Conservation (phyloP, 1,140 invertebrate genomes). For the Nixonia krombeini region DNA sequence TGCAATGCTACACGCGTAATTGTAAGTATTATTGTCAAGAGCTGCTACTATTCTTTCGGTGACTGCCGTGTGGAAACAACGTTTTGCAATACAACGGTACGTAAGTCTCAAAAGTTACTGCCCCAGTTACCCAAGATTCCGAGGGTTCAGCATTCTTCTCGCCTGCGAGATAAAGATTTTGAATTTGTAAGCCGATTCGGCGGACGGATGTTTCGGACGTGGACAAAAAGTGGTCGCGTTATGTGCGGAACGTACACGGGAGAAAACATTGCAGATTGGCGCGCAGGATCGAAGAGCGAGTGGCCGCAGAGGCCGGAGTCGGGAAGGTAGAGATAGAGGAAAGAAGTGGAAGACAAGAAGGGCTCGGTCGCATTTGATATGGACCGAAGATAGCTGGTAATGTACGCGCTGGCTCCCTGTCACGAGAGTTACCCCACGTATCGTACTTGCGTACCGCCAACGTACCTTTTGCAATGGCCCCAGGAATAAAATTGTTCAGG, state of each 20-base stretch:
- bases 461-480: conserved; percentile 22
- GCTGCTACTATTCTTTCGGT: no score
- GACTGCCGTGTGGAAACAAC: no score
- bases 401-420: conserved; percentile 63
- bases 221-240: conserved; percentile 10
- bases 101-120: no score
- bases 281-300: conserved; percentile 18
- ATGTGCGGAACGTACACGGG: conserved; percentile 27
- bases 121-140: no score
- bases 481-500: conserved; percentile 26
- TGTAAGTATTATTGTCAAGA: no score
- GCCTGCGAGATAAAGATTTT: background rate
- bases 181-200: background rate
- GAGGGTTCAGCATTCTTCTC: no score
- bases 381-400: conserved; percentile 67
- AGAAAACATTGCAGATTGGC: conserved; percentile 13
- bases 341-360: conserved; percentile 44
- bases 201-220: conserved; percentile 4
- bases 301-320: conserved; percentile 25
- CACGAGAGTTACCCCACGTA: conserved; percentile 35
- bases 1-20: no score
- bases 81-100: no score
- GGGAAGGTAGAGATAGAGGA: conserved; percentile 31
- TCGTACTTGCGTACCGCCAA: conserved; percentile 38
- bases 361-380: conserved; percentile 68